phyloP scores from a whole-genome alignment of 2,113 vertebrate genomes.

The Oenanthe oenanthe region DNA sequence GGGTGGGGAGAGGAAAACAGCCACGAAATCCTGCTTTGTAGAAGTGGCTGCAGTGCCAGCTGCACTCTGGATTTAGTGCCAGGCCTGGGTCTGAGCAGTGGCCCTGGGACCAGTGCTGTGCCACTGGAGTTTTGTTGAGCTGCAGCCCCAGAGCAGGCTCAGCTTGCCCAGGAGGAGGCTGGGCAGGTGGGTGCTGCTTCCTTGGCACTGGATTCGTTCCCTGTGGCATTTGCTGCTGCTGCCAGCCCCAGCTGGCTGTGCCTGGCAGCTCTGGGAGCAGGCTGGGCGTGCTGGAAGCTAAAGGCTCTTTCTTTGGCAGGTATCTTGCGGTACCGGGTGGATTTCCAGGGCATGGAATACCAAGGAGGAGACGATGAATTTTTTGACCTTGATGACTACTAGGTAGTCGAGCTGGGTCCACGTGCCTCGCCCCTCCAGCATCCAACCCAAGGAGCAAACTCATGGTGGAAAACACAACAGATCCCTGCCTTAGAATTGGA shows the following conservation, averaged over 20 bases:
- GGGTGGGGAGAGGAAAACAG: not conserved
- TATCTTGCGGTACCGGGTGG: constrained; percentile 99
- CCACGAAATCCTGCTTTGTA: not conserved
- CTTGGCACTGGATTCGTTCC: rapidly evolving
- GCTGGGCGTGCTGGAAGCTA: not conserved
- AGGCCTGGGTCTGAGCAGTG: not conserved
- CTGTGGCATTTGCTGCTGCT: not conserved
- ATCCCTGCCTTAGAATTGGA: constrained; percentile 98
- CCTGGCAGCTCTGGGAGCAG: rapidly evolving
- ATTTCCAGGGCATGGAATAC: constrained; percentile 99
- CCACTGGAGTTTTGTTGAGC: not conserved
- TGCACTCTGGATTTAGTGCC: not conserved
- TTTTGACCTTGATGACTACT: constrained; percentile 99
- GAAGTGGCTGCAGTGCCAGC: not conserved
- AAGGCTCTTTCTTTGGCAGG: constrained; percentile 76
- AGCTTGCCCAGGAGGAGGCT: not conserved
- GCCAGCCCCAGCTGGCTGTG: rapidly evolving
- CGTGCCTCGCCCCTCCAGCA: constrained; percentile 86
- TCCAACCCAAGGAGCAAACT: constrained; percentile 88
- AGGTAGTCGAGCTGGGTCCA: constrained; percentile 95
- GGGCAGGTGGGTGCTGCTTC: not conserved
- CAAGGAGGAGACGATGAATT: constrained; percentile 98
- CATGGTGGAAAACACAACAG: constrained; percentile 82
- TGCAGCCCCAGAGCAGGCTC: not conserved
- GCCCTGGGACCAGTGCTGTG: rapidly evolving